Evolutionary conservation across 2,797 vertebrate genomes (phyloP), one percentile per base, ranked within the genome.

Genomic region (Malurus leucopterus): DNA sequence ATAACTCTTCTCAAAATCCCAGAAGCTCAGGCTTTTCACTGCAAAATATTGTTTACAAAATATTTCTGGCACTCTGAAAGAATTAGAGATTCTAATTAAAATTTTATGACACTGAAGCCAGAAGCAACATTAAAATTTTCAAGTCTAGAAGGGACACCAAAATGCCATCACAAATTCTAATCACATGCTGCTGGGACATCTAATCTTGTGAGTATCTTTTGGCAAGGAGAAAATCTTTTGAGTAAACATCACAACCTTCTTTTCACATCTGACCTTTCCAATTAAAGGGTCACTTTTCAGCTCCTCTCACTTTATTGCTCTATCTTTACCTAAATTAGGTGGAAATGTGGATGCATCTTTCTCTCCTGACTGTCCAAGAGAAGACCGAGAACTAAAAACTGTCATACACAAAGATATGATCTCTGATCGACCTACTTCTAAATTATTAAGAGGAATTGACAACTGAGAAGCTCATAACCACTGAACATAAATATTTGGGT

Each of bases 121-220:
- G 86, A 82, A 89, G 82, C 61, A 89, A 59, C 51, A 89, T 81
- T 70, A 80, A 73, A 83, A 46, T 36, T 64, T 87, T 82, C 57
- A 70, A 36, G 63, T 95, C 68, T 82, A 55, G 67, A 49, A 93
- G 63, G 49, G 79, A 83, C 43, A 88, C 64, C 24, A 38, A 76
- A 70, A 86, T 75, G 76, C 80, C 85, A 86, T 84, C 67, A 81
- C 64, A 85, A 90, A 88, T 93, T 90, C 65, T 71, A 64, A 86
- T 89, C 76, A 83, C 44, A 70, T 47, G 49, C 68, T 88, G 46
- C 57, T 86, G 75, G 36, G 57, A 64, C 18, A 68, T 57, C 30
- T 49, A 74, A 32, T 63, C 86, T 57, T 43, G 30, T 36, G 53
- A 92, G 49, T 40, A 26, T 75, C 49, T 91, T 84, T 74, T 61